Conservation (phyloP, 2,113 vertebrate genomes). For the Indicator indicator region DNA sequence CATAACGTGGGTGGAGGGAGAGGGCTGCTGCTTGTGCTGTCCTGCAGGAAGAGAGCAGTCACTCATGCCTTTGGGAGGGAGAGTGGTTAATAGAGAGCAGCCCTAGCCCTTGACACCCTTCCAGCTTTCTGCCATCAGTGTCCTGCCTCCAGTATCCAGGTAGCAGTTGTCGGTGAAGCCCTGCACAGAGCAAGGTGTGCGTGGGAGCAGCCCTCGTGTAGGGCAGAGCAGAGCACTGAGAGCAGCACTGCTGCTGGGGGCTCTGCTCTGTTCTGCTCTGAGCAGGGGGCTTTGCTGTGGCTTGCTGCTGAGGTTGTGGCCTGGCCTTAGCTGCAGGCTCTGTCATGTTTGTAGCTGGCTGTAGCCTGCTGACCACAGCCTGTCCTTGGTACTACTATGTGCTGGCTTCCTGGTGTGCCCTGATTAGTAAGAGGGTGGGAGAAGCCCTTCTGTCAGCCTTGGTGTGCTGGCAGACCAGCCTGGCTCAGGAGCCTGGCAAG, state of each 20-base stretch:
- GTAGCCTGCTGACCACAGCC: background rate
- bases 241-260: background rate
- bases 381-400: background rate
- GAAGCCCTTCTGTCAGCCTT: background rate
- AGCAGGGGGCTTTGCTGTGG: background rate
- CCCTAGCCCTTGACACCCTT: background rate
- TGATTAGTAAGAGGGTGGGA: constrained; percentile 20
- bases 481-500: background rate
- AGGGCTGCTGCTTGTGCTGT: background rate
- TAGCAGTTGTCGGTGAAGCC: accelerated
- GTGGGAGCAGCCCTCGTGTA: background rate
- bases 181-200: accelerated
- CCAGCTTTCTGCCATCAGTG: accelerated
- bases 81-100: no score
- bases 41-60: background rate
- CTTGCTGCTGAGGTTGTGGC: background rate
- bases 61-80: background rate
- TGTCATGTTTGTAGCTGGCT: background rate
- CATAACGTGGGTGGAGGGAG: background rate
- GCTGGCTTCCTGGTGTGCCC: background rate
- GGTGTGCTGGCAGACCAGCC: background rate
- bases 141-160: background rate
- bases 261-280: background rate
- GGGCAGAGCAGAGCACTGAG: background rate
- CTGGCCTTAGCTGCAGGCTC: background rate